Evolutionary conservation across 30 jellyfish, hydroid and myxozoan species (phyloP), one percentile per base, ranked within the genome.

Genomic region (Aurelia aurita complex sp. Pacific): DNA sequence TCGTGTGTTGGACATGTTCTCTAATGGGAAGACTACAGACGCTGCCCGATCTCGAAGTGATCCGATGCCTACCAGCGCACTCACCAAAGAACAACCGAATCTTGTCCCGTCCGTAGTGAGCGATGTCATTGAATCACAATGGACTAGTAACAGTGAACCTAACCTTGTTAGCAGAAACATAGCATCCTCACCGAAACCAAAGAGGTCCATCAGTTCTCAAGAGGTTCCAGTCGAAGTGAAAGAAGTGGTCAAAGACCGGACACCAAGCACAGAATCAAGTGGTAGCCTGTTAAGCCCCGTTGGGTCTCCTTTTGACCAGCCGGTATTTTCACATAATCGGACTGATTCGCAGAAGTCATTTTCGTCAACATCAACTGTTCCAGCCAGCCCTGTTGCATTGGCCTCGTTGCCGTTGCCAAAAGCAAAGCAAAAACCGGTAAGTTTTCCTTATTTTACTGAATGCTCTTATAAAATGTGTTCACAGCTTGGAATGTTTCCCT

Each of bases 81-180:
- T 64, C 50, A 61, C 92, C 12, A 65, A 64, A 51, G 88, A 67
- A 18, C 35, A 72, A 17, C 79, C 87, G 55, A 46, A 57, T 35
- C 74, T 69, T 14, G 68, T 75, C 35, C 91, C 76, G 70, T 32
- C 72, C 16, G 57, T 59, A 2, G 74, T 19, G 13, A 82, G 61
- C 36, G 82, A 60, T 38, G 74, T 16, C 17, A 74, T 61, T 15
- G 89, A 73, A 63, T 66, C 85, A 9, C 65, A 88, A 36, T 80
- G 91, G 91, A 35, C 92, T 1, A 88, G 97, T 67, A 88, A 60
- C 67, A 88, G 97, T 54, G 97, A 79, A 34, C 97, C 97, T 17
- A 88, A 88, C 75, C 70, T 88, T 23, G 69, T 89, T 5, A 59
- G 83, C 40, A 81, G 80, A 23, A 74, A 74, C 34, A 46, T 46